Base-by-base conservation (phyloP, 2,113 vertebrate species). In the Poeciliopsis prolifica region DNA sequence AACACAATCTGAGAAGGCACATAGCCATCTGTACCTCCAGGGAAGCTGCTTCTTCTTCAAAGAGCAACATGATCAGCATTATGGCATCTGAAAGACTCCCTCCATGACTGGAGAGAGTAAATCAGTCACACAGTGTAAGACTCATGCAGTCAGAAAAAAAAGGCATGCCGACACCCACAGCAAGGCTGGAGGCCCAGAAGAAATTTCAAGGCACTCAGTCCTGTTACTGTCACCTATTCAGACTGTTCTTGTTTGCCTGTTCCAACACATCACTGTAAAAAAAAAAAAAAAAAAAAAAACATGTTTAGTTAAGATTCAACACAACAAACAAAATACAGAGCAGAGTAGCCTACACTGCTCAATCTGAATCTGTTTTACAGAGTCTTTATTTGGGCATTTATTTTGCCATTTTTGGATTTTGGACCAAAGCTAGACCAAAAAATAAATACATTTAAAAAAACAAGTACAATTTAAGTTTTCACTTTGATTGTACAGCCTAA, bases 1-100 rank as follows among this genome's bases (percentile, higher is more conserved):
- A 81, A 89, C 86, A 88, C 87, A 87, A 87, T 84, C 77, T 81
- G 82, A 91, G 78, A 67, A 89, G 84, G 66, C 73, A 75, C 76
- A 64, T 81, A 88, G 85, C 88, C 90, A 88, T 88, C 86, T 91
- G 85, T 84, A 88, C 86, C 91, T 88, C 85, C 79, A 7, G 85
- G 86, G 83, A 90, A 86, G 78, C 80, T 85, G 13, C 84, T 75
- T 83, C 87, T 69, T 90, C 85, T 88, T 92, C 89, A 91, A 91
- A 91, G 74, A 83, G 80, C 83, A 75, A 88, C 85, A 90, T 77
- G 89, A 89, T 91, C 85, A 83, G 79, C 75, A 78, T 86, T 82
- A 82, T 82, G 83, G 78, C 85, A 84, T 90, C 85, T 86, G 78
- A 87, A 89, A 85, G 77, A 86, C 70, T 85, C 61, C 30, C 78